Base-by-base conservation (phyloP, 1,140 invertebrate genomes). In the Bombus waltoni region DNA sequence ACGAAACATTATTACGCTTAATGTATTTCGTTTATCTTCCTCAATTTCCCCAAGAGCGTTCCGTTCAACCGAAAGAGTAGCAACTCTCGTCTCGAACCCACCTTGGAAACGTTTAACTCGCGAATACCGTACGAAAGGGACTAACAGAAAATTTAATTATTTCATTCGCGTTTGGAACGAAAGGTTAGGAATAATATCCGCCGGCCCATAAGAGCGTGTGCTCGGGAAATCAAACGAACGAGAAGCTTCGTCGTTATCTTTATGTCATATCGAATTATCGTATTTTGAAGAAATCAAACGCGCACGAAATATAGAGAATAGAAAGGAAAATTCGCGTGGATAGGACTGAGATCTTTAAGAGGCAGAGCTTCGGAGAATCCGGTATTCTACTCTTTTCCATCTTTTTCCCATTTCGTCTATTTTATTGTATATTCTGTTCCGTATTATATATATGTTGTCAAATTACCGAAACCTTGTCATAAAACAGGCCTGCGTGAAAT, bases 11-110 rank as follows among this genome's bases (percentile, higher is more conserved):
- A 74, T 47, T 74, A 53, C 42, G 42, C 8, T 35, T 74, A 74
- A 74, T 47, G 72, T 32, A n/a, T 74, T 74, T 35, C 42, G 42
- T 74, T 74, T 74, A 74, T 74, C 72, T 32, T 38, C 10, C 72
- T 44, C 47, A 73, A 73, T 73, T 73, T 73, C 18, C 15, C 3
- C 40, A 42, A 32, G 71, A 47, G 40, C 40, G 28, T 70, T 28
- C 3, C 38, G 25, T 70, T 40, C 6, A 68, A 68, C 8, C 15
- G 66, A 10, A 32, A 15, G 15, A 3, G 32, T 22, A 11, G 73
- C 32, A 2, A n/a, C 10, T 40, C 22, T 71, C 35, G 9, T 10
- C 32, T 70, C 8, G 3, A 32, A 35, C 3, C 22, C 35, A 8
- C 9, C 66, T 38, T 25, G 18, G 9, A 32, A 32, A 35, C 2